Conservation (phyloP, 2,797 vertebrate species). For the Chanos chanos region DNA sequence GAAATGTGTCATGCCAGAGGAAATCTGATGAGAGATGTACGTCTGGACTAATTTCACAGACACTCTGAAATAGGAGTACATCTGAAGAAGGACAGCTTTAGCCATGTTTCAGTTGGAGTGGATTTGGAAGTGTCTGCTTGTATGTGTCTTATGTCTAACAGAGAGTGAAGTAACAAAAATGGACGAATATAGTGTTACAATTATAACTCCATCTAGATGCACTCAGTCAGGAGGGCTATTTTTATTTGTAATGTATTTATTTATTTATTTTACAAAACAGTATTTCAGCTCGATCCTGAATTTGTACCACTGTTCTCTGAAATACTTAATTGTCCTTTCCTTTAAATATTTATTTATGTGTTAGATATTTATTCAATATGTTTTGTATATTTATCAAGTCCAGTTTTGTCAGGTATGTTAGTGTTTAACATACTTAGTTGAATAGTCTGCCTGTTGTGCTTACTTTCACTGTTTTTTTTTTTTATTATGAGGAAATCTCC, state of each 20-base stretch:
- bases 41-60: slow-evolving; percentile 13
- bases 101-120: neutral
- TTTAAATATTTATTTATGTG: slow-evolving; percentile 52
- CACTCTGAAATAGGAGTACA: slow-evolving; percentile 8
- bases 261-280: slow-evolving; percentile 39
- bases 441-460: too few species aligned
- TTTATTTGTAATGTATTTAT: slow-evolving; percentile 7
- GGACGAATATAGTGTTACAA: slow-evolving; percentile 30
- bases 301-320: slow-evolving; percentile 12
- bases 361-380: too few species aligned
- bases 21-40: neutral
- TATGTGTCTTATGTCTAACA: neutral
- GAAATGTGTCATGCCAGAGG: neutral
- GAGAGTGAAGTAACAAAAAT: slow-evolving; percentile 9
- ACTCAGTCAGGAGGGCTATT: slow-evolving; percentile 3
- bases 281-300: slow-evolving; percentile 13
- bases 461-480: too few species aligned
- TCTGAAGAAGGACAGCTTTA: neutral
- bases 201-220: neutral
- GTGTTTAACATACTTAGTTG: too few species aligned
- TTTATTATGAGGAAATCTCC: too few species aligned
- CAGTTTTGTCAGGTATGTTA: too few species aligned
- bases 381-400: too few species aligned
- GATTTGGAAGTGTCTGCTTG: neutral
- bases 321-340: slow-evolving; percentile 13